phyloP scores from a whole-genome alignment of 2,888 invertebrate species.

The Cataglyphis altisquamis region DNA sequence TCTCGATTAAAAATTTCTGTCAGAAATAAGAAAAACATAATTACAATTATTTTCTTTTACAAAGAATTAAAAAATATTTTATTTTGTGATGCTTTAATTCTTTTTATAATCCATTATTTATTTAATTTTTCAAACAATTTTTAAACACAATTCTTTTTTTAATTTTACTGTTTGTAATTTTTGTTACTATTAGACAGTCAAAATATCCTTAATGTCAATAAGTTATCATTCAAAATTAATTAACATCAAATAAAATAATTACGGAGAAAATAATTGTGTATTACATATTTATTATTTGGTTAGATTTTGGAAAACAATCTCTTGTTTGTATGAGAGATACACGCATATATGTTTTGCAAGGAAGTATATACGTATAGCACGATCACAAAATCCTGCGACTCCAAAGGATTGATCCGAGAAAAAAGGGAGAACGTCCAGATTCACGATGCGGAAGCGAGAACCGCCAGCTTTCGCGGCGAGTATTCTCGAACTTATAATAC shows the following conservation, averaged over 20 bases:
- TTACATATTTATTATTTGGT: not conserved
- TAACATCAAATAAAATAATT: not conserved
- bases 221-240: not conserved
- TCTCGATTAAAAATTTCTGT: too few species aligned
- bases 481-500: constrained; percentile 47
- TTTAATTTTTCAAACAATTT: too few species aligned
- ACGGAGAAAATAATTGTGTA: not conserved
- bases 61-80: too few species aligned
- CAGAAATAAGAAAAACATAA: too few species aligned
- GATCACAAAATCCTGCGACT: constrained; percentile 44
- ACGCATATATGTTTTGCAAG: constrained; percentile 2
- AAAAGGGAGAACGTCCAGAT: constrained; percentile 35
- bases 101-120: too few species aligned
- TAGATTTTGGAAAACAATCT: not conserved
- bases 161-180: too few species aligned
- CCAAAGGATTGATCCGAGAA: constrained; percentile 56
- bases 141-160: too few species aligned
- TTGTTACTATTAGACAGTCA: too few species aligned
- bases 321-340: not conserved
- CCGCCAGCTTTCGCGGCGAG: constrained; percentile 20
- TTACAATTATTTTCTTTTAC: too few species aligned
- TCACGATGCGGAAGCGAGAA: constrained; percentile 30
- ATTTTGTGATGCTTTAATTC: too few species aligned
- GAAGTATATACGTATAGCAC: not conserved
- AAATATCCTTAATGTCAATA: not conserved